Conservation (phyloP, 2,113 vertebrate genomes). For the Tragelaphus buxtoni region DNA sequence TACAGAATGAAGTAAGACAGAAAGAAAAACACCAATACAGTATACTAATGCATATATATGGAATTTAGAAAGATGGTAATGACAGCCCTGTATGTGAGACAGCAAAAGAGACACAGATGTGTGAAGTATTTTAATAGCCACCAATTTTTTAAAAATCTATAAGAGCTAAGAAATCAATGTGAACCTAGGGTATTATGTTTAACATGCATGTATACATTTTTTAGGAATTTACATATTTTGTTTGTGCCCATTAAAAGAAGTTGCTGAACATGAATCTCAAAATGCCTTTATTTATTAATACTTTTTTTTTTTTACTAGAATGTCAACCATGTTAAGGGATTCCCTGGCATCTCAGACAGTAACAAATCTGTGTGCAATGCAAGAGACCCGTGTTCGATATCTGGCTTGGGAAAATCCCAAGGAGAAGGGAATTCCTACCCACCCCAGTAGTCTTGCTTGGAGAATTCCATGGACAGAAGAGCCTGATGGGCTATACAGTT, state of each 20-base stretch:
- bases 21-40: too few species aligned
- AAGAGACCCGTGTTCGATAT: neutral
- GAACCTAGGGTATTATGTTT: neutral
- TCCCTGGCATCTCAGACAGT: neutral
- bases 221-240: neutral
- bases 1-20: too few species aligned
- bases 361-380: neutral
- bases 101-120: too few species aligned
- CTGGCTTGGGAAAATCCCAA: neutral
- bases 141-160: neutral
- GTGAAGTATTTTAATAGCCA: neutral
- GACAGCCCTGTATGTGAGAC: too few species aligned
- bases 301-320: neutral
- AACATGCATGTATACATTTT: neutral
- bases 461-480: neutral
- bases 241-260: neutral
- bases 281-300: neutral
- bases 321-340: neutral
- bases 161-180: neutral
- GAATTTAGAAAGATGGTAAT: too few species aligned
- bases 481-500: neutral
- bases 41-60: too few species aligned
- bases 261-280: neutral
- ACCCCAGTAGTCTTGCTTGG: neutral
- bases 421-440: neutral